These are phyloP conservation scores for Cetoscarus ocellatus DNA, from an alignment of 2,797 vertebrate genomes.

Conservation along the genomic window DNA sequence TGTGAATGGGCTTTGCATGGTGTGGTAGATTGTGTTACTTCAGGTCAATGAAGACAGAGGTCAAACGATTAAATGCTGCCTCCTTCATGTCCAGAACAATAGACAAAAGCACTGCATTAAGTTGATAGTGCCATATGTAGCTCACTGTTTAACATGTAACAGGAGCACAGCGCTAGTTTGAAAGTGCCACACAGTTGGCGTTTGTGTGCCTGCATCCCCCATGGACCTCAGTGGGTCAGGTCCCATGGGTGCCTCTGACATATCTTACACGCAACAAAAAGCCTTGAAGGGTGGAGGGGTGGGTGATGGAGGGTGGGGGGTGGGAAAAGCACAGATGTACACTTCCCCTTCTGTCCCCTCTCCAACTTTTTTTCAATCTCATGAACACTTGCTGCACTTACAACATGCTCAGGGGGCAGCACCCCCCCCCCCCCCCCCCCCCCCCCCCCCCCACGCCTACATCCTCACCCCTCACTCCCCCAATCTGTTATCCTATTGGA, in stretches of 20 bases:
- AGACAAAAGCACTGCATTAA: constrained; percentile 25
- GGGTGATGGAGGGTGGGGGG: constrained; percentile 2
- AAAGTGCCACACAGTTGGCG: constrained; percentile 40
- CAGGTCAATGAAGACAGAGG: constrained; percentile 37
- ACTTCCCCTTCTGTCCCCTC: constrained; percentile 52
- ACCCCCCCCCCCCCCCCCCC: neutral
- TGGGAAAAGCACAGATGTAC: constrained; percentile 69
- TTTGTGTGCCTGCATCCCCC: constrained; percentile 44
- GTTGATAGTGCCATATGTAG: constrained; percentile 20
- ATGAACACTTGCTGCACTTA: constrained; percentile 41
- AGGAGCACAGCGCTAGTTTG: constrained; percentile 11
- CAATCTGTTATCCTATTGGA: constrained; percentile 34
- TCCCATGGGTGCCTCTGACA: constrained; percentile 56
- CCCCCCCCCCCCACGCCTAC: neutral
- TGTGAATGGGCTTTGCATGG: constrained; percentile 17
- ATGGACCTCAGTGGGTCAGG: constrained; percentile 52
- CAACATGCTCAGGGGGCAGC: constrained; percentile 24
- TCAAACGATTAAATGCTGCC: constrained; percentile 3
- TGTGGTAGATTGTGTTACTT: constrained; percentile 44
- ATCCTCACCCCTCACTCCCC: constrained; percentile 7
- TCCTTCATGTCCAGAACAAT: constrained; percentile 11
- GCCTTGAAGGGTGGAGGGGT: constrained; percentile 24
- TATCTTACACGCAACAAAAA: constrained; percentile 50
- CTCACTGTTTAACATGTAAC: constrained; percentile 21
- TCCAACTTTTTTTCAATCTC: constrained; percentile 51